These are phyloP conservation scores for Xiphorhynchus elegans DNA, from an alignment of 2,113 vertebrate genomes.

Conservation along the genomic window DNA sequence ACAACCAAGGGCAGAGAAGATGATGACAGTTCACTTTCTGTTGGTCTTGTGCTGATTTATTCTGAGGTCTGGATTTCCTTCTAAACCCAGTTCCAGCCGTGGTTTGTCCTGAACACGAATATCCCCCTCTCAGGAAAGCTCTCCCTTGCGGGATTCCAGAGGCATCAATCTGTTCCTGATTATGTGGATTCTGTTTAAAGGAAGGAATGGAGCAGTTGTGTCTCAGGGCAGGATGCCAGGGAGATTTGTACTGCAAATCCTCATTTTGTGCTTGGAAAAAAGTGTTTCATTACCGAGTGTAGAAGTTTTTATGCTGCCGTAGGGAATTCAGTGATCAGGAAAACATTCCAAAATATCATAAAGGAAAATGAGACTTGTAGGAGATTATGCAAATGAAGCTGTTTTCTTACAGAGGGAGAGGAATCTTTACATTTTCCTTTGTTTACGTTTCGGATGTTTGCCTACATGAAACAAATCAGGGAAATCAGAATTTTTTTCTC, in stretches of 20 bases:
- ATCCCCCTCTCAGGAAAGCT: background rate
- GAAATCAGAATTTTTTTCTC: background rate
- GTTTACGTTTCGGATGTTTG: background rate
- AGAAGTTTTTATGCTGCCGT: background rate
- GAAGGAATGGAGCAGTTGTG: background rate
- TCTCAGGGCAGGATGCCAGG: background rate
- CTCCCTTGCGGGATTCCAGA: background rate
- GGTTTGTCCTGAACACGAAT: background rate
- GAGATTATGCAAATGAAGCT: constrained; percentile 38
- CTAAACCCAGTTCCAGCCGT: background rate
- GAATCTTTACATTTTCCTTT: constrained; percentile 1
- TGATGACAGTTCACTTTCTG: background rate
- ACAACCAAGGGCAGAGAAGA: background rate
- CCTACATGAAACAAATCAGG: background rate
- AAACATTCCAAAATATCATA: constrained; percentile 52
- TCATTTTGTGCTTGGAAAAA: constrained; percentile 1
- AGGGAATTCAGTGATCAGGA: constrained; percentile 30
- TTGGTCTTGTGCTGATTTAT: background rate
- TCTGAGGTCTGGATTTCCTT: background rate
- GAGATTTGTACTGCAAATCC: constrained; percentile 16
- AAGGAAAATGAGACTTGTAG: constrained; percentile 30
- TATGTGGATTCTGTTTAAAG: constrained; percentile 7
- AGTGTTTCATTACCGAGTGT: background rate
- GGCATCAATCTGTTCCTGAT: constrained; percentile 33
- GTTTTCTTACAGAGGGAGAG: background rate